These are phyloP conservation scores for Cheilinus undulatus DNA, from an alignment of 2,113 vertebrate genomes.

Conservation along the genomic window DNA sequence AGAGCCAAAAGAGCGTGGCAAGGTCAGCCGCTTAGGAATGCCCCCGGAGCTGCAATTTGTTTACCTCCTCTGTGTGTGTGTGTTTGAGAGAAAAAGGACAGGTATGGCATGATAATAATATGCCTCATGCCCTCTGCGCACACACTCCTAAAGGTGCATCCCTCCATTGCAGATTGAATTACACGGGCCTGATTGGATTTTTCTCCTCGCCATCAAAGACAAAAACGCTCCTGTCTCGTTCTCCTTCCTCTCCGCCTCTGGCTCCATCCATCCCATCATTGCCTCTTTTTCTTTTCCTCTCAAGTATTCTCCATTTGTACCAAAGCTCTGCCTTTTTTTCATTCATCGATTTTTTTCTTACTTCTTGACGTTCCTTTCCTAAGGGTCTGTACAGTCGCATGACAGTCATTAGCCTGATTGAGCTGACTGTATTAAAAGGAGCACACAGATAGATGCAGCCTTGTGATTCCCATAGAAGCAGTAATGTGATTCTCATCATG, in stretches of 20 bases:
- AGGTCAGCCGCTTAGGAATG: slow-evolving; percentile 59
- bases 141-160: slow-evolving; percentile 55
- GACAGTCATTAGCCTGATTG: slow-evolving; percentile 72
- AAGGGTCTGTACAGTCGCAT: slow-evolving; percentile 50
- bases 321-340: slow-evolving; percentile 35
- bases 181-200: slow-evolving; percentile 77
- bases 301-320: slow-evolving; percentile 30
- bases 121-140: slow-evolving; percentile 52
- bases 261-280: slow-evolving; percentile 44
- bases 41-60: slow-evolving; percentile 54
- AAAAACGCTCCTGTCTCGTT: slow-evolving; percentile 57
- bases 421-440: slow-evolving; percentile 61
- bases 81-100: slow-evolving; percentile 20
- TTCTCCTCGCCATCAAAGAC: slow-evolving; percentile 69
- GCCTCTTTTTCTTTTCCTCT: background rate
- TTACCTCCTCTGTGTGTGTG: slow-evolving; percentile 44
- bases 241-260: slow-evolving; percentile 26
- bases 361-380: slow-evolving; percentile 13
- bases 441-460: slow-evolving; percentile 41
- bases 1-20: slow-evolving; percentile 39
- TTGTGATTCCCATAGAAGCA: slow-evolving; percentile 61
- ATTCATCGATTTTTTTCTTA: slow-evolving; percentile 35
- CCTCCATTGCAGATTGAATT: slow-evolving; percentile 77
- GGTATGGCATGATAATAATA: slow-evolving; percentile 54
- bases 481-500: slow-evolving; percentile 64